Conservation (phyloP, 2,888 invertebrate species). For the Trissoscelio sp. region DNA sequence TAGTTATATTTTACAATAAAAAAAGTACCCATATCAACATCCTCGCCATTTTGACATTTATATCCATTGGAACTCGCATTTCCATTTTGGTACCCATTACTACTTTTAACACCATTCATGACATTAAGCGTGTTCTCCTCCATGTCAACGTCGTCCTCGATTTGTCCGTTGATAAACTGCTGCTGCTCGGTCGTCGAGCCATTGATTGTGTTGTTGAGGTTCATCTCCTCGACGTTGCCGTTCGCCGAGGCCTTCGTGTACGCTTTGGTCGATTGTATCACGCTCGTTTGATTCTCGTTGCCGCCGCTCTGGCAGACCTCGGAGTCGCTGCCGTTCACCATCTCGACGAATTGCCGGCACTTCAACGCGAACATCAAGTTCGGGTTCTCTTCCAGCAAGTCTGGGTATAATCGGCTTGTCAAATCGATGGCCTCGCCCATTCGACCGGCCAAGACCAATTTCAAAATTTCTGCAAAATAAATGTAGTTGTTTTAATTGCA, state of each 20-base stretch:
- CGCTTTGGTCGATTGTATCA: conserved; percentile 91
- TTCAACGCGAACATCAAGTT: conserved; percentile 97
- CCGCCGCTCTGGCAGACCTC: conserved; percentile 84
- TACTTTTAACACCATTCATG: conserved; percentile 81
- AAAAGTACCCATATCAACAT: conserved; percentile 88
- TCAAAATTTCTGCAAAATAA: conserved; percentile 91
- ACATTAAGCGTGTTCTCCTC: conserved; percentile 84
- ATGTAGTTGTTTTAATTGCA: too few relatives aligned
- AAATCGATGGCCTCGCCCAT: conserved; percentile 98
- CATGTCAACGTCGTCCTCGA: conserved; percentile 85
- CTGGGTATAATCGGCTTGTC: conserved; percentile 95
- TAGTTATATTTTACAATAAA: neutral
- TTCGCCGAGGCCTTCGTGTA: conserved; percentile 80
- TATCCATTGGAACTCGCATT: conserved; percentile 82
- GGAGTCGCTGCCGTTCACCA: conserved; percentile 96
- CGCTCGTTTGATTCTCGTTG: conserved; percentile 87
- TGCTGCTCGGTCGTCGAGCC: conserved; percentile 83
- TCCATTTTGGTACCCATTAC: conserved; percentile 87
- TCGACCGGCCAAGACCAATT: conserved; percentile 94
- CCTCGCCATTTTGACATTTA: conserved; percentile 88
- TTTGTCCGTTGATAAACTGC: conserved; percentile 80
- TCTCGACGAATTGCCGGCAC: conserved; percentile 99
- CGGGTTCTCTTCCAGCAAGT: conserved; percentile 94
- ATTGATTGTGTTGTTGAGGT: conserved; percentile 84
- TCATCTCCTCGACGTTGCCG: conserved; percentile 84